phyloP scores from a whole-genome alignment of 53 echinoderm and acorn worm genomes.

The Crossaster papposus region DNA sequence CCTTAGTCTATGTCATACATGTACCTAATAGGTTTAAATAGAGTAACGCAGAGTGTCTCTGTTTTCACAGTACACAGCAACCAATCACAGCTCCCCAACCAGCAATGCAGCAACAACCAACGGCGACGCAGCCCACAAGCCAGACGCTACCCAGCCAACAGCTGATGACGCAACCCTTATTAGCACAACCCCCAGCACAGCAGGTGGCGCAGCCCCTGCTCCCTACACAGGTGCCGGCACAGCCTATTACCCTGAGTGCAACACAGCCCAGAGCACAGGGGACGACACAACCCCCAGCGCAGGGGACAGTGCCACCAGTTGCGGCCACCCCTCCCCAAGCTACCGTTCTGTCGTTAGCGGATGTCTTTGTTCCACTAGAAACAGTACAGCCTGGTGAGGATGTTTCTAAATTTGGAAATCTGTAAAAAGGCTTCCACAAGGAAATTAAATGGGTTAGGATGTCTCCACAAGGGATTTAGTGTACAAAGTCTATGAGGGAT shows the following conservation, averaged over 20 bases:
- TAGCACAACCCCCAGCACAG: conserved; percentile 1
- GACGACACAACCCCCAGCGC: conserved; percentile 29
- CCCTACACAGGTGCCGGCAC: neutral
- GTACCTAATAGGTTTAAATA: too few species aligned
- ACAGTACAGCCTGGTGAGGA: conserved; percentile 81
- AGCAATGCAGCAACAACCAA: neutral
- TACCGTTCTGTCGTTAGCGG: conserved; percentile 84
- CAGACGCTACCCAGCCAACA: neutral
- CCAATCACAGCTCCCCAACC: conserved; percentile 25
- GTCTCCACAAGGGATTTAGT: too few species aligned
- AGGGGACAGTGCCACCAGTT: conserved; percentile 3
- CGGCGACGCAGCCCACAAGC: neutral
- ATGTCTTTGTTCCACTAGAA: conserved; percentile 92
- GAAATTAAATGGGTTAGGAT: too few species aligned
- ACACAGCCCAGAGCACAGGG: conserved; percentile 21
- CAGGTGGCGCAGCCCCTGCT: neutral
- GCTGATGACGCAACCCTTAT: neutral
- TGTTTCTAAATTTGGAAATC: neutral
- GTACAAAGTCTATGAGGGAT: too few species aligned
- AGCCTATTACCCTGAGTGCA: too few species aligned
- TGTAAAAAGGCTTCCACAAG: neutral
- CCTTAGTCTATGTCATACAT: too few species aligned
- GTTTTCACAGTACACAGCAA: conserved; percentile 12
- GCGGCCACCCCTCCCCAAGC: conserved; percentile 47
- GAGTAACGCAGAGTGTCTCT: too few species aligned